Evolutionary conservation across 2,888 invertebrate species (phyloP).

Genomic region (Andrena minutula): DNA sequence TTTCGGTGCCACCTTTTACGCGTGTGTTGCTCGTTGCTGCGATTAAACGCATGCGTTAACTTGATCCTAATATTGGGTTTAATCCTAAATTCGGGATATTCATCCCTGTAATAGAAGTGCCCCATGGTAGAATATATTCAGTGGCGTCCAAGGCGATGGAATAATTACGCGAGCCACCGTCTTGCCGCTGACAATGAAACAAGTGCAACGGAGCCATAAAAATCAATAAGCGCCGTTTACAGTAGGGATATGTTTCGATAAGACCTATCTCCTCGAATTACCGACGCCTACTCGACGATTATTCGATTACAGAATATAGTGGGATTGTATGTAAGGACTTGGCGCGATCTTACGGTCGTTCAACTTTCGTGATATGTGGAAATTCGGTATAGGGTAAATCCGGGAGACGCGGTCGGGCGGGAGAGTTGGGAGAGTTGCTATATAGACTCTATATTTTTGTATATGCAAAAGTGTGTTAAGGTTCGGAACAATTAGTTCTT

Average conservation of each 20-base stretch:
- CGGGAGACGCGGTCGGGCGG: no score
- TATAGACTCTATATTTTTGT: no score
- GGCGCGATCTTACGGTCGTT: neutral
- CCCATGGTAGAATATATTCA: no score
- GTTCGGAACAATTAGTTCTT: no score
- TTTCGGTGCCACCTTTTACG: neutral
- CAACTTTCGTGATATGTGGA: neutral
- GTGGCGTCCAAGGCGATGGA: neutral
- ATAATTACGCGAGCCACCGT: neutral
- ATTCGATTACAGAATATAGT: neutral
- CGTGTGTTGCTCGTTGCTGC: no score
- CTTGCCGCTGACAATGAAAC: neutral
- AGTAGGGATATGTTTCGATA: constrained; percentile 1
- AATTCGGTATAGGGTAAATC: no score
- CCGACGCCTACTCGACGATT: neutral
- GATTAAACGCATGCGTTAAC: no score
- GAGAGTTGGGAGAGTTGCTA: no score
- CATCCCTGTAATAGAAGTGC: no score
- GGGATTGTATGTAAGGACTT: neutral
- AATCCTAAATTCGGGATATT: neutral
- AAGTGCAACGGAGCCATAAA: neutral
- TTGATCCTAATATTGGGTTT: no score
- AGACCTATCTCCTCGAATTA: constrained; percentile 6
- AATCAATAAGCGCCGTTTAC: constrained; percentile 16
- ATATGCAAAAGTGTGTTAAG: no score